Percentiles rank a stretch among this genome's conserved stretches.
phyloP scores from a whole-genome alignment of 1,140 invertebrate genomes.

The Ridgeia piscesae region DNA sequence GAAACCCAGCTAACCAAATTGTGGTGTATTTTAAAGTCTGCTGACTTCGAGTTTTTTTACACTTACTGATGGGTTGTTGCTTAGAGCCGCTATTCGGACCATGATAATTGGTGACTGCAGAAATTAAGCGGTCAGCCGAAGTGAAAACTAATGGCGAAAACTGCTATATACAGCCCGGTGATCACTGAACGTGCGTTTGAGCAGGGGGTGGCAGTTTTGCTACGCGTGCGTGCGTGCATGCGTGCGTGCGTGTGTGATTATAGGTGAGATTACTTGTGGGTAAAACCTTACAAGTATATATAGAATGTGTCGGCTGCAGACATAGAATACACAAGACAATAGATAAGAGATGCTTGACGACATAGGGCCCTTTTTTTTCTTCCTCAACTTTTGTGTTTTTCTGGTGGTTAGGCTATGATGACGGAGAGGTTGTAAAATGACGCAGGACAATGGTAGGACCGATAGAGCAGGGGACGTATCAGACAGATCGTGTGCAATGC shows the following conservation, averaged over 20 bases:
- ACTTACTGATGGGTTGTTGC: no score
- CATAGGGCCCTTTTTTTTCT: background rate
- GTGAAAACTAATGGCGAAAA: no score
- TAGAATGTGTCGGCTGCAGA: background rate
- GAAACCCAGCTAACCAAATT: no score
- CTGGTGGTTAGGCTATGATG: background rate
- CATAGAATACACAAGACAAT: background rate
- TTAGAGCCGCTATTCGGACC: no score
- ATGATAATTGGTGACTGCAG: no score
- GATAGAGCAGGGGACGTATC: background rate
- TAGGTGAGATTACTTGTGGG: background rate
- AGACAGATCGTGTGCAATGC: background rate
- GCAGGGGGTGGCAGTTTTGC: background rate
- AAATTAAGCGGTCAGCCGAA: no score
- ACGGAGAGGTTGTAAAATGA: background rate
- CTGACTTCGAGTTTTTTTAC: no score
- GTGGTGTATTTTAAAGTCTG: no score
- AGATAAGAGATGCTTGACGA: background rate
- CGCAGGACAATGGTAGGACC: background rate
- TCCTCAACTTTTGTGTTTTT: background rate
- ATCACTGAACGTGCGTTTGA: no score
- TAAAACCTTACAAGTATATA: background rate
- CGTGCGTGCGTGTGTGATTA: no score
- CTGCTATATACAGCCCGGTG: no score
- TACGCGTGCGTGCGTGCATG: background rate